Conservation (phyloP, 1,140 invertebrate species). For the Oryzaephilus surinamensis region DNA sequence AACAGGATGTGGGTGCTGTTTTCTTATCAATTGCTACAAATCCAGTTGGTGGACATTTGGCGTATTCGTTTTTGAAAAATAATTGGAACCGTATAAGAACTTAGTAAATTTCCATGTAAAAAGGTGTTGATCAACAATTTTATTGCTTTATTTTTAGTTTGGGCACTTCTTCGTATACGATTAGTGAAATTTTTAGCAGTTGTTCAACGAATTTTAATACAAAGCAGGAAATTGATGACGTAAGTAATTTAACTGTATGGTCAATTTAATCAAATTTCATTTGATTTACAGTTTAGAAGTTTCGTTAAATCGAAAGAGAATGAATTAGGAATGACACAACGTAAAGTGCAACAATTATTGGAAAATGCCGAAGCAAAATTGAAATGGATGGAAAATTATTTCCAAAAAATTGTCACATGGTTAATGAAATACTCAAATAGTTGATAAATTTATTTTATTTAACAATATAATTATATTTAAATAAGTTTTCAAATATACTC, state of each 20-base stretch:
- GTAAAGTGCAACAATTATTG: slow-evolving; percentile 64
- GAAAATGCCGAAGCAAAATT: slow-evolving; percentile 71
- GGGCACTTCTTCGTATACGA: slow-evolving; percentile 53
- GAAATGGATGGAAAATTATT: slow-evolving; percentile 68
- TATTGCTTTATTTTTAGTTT: slow-evolving; percentile 43
- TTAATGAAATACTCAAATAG: slow-evolving; percentile 29
- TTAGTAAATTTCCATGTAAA: slow-evolving; percentile 59
- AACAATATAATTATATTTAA: too few species aligned
- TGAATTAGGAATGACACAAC: slow-evolving; percentile 49
- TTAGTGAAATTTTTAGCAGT: slow-evolving; percentile 63
- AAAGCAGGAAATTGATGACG: slow-evolving; percentile 61
- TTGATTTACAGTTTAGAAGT: slow-evolving; percentile 46
- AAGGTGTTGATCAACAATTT: background rate
- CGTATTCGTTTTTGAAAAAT: slow-evolving; percentile 61
- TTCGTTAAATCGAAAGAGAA: slow-evolving; percentile 48
- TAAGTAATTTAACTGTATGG: slow-evolving; percentile 36
- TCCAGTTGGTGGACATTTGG: slow-evolving; percentile 59
- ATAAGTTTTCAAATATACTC: too few species aligned
- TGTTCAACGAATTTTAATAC: slow-evolving; percentile 61
- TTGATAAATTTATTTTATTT: too few species aligned
- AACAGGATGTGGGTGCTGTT: slow-evolving; percentile 65
- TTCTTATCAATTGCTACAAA: slow-evolving; percentile 61
- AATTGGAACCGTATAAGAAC: slow-evolving; percentile 58
- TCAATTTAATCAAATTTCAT: slow-evolving; percentile 4
- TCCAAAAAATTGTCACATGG: slow-evolving; percentile 61